A percentile compares a stretch with the other conserved stretches of the same genome.
Evolutionary conservation across 2,797 vertebrate genomes (phyloP).

Genomic region (Falco cherrug): DNA sequence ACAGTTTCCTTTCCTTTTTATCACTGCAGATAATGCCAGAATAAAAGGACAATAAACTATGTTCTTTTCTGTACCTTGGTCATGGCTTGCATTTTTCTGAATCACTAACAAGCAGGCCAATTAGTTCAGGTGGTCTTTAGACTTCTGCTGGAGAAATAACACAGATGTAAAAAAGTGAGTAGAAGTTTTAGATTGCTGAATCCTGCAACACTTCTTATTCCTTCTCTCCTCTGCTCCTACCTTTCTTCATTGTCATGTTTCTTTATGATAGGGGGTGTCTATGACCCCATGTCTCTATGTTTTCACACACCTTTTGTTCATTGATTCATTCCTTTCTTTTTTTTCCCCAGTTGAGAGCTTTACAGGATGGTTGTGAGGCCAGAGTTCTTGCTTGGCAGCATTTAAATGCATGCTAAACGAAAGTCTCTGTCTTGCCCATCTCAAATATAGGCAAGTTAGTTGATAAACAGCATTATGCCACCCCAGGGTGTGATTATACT

Average conservation of each 20-base stretch:
- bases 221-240: not conserved
- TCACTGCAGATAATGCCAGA: not conserved
- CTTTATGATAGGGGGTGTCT: not conserved
- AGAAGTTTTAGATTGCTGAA: not conserved
- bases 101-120: not conserved
- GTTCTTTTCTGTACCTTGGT: not conserved
- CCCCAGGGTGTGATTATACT: constrained; percentile 66
- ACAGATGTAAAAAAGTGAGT: not conserved
- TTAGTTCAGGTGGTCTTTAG: not conserved
- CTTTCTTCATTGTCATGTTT: not conserved
- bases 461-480: constrained; percentile 61
- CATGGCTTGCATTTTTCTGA: not conserved
- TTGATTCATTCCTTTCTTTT: not conserved
- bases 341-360: not conserved
- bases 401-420: constrained; percentile 59
- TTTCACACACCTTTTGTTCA: not conserved
- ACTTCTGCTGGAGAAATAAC: not conserved
- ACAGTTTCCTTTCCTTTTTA: not conserved
- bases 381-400: constrained; percentile 45
- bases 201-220: not conserved
- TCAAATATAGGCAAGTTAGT: constrained; percentile 56
- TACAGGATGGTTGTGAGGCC: not conserved
- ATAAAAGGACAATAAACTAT: not conserved
- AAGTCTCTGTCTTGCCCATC: constrained; percentile 53
- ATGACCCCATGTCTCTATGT: fast-evolving